These are phyloP conservation scores for Cyclura pinguis DNA, from an alignment of 2,797 vertebrate genomes.

Conservation along the genomic window DNA sequence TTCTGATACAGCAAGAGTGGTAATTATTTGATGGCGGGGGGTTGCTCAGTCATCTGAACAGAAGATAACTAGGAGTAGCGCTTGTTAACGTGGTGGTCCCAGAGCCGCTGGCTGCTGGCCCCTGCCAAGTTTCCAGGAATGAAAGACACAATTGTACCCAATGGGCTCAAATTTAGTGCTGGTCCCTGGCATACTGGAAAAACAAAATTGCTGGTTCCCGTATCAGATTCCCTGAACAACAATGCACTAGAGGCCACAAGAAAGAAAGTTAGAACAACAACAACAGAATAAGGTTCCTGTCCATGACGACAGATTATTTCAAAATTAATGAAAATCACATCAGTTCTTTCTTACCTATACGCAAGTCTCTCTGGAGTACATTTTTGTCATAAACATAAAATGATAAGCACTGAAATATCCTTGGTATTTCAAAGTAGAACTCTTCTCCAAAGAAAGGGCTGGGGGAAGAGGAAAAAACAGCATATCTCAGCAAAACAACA, in stretches of 20 bases:
- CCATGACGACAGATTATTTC: not conserved
- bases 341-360: constrained; percentile 88
- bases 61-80: not conserved
- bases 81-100: too few relatives aligned
- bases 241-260: not conserved
- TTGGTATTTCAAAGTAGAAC: constrained; percentile 98
- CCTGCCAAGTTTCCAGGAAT: too few relatives aligned
- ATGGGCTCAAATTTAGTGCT: too few relatives aligned
- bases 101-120: too few relatives aligned
- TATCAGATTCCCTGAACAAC: too few relatives aligned
- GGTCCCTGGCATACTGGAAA: too few relatives aligned
- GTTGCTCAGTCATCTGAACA: not conserved
- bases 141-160: too few relatives aligned
- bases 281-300: not conserved
- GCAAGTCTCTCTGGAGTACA: constrained; percentile 93
- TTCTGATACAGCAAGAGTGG: not conserved
- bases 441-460: constrained; percentile 98
- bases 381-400: constrained; percentile 98
- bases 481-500: constrained; percentile 8
- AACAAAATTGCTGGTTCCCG: too few relatives aligned
- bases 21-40: not conserved
- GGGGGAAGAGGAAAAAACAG: constrained; percentile 54
- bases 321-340: not conserved
- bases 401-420: constrained; percentile 97
- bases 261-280: not conserved